Evolutionary conservation across 1,140 invertebrate genomes (phyloP), one percentile per base, ranked within the genome.

Genomic region (Oscheius sp.): DNA sequence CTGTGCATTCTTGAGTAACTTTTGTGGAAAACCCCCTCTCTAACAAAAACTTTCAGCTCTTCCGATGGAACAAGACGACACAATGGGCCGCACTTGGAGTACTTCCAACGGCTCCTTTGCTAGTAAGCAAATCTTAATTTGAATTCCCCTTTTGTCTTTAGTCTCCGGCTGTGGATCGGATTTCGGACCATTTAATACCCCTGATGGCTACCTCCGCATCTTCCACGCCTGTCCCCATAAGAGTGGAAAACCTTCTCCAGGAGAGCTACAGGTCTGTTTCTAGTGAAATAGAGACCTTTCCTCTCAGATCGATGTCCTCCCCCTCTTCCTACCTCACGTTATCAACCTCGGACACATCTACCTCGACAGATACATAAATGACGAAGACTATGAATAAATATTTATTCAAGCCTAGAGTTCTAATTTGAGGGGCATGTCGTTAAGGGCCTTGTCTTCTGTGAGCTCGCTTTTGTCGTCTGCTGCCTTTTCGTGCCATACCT

Each of bases 101-200:
- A 36, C 49, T 28, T 10, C 2, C 1, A 58, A 66, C 32, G 71
- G 71, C 3, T 7, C 49, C 34, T 73, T 73, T 26, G 28, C 45
- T 10, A 29, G 64, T 67, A 62, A 35, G 18, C 26, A 20, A 10
- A 64, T 36, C 62, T 36, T 46, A 15, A 15, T 49, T 20, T 20
- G 13, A 13, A 42, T 36, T 45, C 26, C 10, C 29, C 20, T 42
- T 45, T 26, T 18, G 13, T 4, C 29, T 67, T 32, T 34, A 67
- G 71, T 73, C 3, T 42, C 62, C 36, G 71, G 71, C 4, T 73
- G 71, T 45, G 71, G 67, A 1, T 71, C 67, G 13, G 71, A 73
- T 32, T 66, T 73, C 35, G 71, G 71, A n/a, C 71, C 71, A 1
- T 20, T 73, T 7, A 73, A 73, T 29, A 73, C 71, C 4, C 71